Evolutionary conservation across 1,140 invertebrate genomes (phyloP).

Genomic region (Rhizoglyphus robini): DNA sequence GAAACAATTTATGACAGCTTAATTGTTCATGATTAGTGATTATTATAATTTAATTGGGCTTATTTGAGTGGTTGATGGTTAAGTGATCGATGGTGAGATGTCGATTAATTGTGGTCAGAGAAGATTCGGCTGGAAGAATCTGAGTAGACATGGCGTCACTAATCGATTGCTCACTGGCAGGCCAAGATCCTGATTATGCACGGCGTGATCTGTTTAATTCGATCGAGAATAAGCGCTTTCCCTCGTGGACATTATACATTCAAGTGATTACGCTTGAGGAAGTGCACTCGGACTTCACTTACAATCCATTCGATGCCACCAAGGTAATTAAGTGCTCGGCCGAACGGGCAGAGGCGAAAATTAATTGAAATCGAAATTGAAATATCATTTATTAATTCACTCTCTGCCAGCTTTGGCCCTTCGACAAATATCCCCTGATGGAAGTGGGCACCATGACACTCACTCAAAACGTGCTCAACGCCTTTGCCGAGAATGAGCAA

Average conservation of each 20-base stretch:
- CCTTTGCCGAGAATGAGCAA: conserved; percentile 84
- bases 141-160: not conserved
- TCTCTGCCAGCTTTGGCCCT: conserved; percentile 58
- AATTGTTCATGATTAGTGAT: no score
- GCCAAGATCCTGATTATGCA: conserved; percentile 67
- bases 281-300: conserved; percentile 44
- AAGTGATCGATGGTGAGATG: conserved; percentile 31
- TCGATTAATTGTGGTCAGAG: not conserved
- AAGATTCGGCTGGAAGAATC: not conserved
- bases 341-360: no score
- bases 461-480: conserved; percentile 75
- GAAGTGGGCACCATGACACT: conserved; percentile 76
- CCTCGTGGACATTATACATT: conserved; percentile 62
- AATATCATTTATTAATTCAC: not conserved
- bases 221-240: conserved; percentile 61
- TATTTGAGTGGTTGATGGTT: no score
- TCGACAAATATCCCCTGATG: conserved; percentile 73
- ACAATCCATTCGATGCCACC: conserved; percentile 82
- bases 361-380: not conserved
- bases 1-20: no score
- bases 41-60: no score
- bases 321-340: conserved; percentile 51
- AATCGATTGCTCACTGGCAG: no score
- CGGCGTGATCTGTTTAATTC: conserved; percentile 76
- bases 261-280: conserved; percentile 44